A percentile compares a stretch with the other conserved stretches of the same genome.
Conservation (phyloP, 2,888 invertebrate species). For the Nemotelus pantherinus region DNA sequence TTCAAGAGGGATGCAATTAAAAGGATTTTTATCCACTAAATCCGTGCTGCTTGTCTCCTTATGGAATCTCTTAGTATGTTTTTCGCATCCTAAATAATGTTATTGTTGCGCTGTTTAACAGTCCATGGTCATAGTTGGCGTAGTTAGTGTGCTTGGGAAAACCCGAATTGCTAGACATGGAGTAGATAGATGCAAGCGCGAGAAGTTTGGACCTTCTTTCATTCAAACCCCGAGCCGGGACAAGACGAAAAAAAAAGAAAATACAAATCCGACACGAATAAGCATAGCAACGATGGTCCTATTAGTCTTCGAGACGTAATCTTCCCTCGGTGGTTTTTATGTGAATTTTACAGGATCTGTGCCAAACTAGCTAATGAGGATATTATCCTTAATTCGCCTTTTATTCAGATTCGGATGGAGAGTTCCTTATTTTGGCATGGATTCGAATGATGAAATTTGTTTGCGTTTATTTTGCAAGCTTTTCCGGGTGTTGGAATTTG, state of each 20-base stretch:
- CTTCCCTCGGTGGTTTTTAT: conserved; percentile 48
- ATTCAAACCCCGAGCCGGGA: background rate
- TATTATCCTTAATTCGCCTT: conserved; percentile 50
- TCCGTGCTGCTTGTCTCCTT: conserved; percentile 19
- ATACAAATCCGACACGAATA: conserved; percentile 46
- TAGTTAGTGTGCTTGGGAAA: background rate
- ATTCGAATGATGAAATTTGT: conserved; percentile 21
- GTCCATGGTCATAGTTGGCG: conserved; percentile 3
- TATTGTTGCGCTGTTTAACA: conserved; percentile 44
- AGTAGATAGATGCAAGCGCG: background rate
- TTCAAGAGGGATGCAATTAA: conserved; percentile 48
- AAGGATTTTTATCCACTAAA: conserved; percentile 48
- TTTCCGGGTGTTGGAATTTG: background rate
- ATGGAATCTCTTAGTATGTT: conserved; percentile 13
- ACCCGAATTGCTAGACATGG: no score
- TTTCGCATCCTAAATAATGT: conserved; percentile 24
- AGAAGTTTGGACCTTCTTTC: background rate
- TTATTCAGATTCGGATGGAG: conserved; percentile 43
- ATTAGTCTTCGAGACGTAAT: conserved; percentile 50
- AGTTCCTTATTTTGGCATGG: conserved; percentile 13
- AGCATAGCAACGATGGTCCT: conserved; percentile 35
- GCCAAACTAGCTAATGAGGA: conserved; percentile 50
- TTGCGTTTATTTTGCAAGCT: conserved; percentile 12
- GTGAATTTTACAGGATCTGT: conserved; percentile 38
- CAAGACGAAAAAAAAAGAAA: conserved; percentile 34